These are phyloP conservation scores for Esox niger DNA, from an alignment of 2,113 vertebrate species.

Conservation along the genomic window DNA sequence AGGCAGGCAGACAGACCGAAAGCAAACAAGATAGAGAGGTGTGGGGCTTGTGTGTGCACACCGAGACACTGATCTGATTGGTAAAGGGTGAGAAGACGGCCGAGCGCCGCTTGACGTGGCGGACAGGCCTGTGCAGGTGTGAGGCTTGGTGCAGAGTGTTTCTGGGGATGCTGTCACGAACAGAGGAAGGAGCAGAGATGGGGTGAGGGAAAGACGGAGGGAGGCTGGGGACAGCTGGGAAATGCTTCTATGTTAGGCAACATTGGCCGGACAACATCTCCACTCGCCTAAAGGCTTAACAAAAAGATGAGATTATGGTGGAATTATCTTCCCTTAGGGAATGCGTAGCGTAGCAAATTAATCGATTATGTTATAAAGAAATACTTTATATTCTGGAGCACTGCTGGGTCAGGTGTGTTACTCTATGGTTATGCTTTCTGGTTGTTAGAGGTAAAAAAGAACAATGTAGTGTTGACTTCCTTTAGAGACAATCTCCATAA, in stretches of 20 bases:
- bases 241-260: not conserved
- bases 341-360: too few relatives aligned
- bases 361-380: too few relatives aligned
- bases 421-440: not conserved
- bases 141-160: not conserved
- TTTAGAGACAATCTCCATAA: not conserved
- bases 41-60: not conserved
- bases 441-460: not conserved
- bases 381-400: too few relatives aligned
- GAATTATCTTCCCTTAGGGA: not conserved
- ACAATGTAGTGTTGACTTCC: not conserved
- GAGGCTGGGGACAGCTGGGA: not conserved
- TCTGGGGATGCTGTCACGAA: not conserved
- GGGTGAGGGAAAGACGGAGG: not conserved
- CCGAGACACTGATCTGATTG: constrained; percentile 7
- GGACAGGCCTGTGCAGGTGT: constrained; percentile 7
- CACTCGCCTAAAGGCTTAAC: not conserved
- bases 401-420: too few relatives aligned
- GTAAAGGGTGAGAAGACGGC: constrained; percentile 12
- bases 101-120: constrained; percentile 5
- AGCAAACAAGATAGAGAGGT: not conserved
- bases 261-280: not conserved
- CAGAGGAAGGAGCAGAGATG: not conserved
- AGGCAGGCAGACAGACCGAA: too few relatives aligned
- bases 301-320: not conserved